phyloP scores from a whole-genome alignment of 2,797 vertebrate species.

The Euphonia xanthogaster region DNA sequence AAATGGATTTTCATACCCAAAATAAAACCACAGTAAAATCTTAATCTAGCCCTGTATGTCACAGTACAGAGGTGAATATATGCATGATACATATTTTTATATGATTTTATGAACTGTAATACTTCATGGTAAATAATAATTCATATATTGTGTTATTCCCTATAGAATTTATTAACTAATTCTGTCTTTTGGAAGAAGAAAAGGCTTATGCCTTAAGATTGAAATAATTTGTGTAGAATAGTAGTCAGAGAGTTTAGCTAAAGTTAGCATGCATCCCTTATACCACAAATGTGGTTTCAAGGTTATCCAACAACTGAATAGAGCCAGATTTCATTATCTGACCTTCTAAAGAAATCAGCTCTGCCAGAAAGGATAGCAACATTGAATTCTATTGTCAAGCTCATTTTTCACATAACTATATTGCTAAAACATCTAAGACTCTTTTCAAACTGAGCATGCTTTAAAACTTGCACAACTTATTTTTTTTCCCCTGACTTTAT shows the following conservation, averaged over 20 bases:
- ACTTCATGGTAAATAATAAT: not conserved
- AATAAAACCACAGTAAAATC: not conserved
- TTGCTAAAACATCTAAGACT: not conserved
- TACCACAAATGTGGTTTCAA: slow-evolving; percentile 35
- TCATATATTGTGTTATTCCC: not conserved
- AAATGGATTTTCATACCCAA: not conserved
- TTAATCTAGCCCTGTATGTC: not conserved
- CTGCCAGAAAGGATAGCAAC: not conserved
- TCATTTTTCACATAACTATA: not conserved
- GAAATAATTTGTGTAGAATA: not conserved
- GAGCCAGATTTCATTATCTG: not conserved
- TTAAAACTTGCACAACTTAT: not conserved
- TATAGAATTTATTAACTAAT: not conserved
- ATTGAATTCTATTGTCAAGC: not conserved
- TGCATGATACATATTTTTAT: not conserved
- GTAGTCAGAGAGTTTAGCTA: slow-evolving; percentile 15
- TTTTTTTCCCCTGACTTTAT: not conserved
- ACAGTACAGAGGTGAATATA: not conserved
- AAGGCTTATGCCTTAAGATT: not conserved
- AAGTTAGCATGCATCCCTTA: not conserved
- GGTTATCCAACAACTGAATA: slow-evolving; percentile 22
- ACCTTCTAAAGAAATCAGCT: slow-evolving; percentile 6
- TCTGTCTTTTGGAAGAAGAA: not conserved
- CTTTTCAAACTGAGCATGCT: slow-evolving; percentile 3
- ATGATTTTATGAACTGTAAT: not conserved